Percentiles rank a stretch among this genome's conserved stretches.
These are phyloP conservation scores for Clarias fuscus DNA, from an alignment of 2,797 vertebrate species.

Conservation along the genomic window DNA sequence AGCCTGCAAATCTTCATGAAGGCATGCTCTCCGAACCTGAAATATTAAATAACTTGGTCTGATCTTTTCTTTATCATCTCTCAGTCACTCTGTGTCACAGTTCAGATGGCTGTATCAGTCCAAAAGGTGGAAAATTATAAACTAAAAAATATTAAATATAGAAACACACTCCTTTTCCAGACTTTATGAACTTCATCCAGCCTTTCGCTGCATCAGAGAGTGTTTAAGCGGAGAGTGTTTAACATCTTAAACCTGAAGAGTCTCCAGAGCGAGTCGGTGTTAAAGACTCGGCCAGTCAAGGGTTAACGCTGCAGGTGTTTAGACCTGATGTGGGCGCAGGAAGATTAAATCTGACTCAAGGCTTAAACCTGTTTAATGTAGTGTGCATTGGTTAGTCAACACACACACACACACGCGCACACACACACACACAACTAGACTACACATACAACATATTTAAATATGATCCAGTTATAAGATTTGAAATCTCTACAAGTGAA, in stretches of 20 bases:
- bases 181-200: not conserved
- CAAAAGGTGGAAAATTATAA: no score
- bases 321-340: not conserved
- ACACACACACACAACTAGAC: not conserved
- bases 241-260: not conserved
- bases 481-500: not conserved
- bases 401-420: not conserved
- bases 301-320: no score
- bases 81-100: not conserved
- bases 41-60: not conserved
- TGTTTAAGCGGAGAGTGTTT: conserved; percentile 15
- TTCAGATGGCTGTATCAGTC: not conserved
- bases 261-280: not conserved
- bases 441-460: not conserved
- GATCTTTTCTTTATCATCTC: not conserved
- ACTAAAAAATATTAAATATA: no score
- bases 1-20: no score
- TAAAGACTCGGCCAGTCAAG: no score
- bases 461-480: not conserved
- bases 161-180: not conserved
- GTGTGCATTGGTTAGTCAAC: not conserved
- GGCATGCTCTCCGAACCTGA: not conserved
- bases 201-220: not conserved
- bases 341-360: not conserved
- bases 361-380: not conserved